Conservation (phyloP, 35 echinoderm and acorn worm genomes). For the Apostichopus parvimensis region DNA sequence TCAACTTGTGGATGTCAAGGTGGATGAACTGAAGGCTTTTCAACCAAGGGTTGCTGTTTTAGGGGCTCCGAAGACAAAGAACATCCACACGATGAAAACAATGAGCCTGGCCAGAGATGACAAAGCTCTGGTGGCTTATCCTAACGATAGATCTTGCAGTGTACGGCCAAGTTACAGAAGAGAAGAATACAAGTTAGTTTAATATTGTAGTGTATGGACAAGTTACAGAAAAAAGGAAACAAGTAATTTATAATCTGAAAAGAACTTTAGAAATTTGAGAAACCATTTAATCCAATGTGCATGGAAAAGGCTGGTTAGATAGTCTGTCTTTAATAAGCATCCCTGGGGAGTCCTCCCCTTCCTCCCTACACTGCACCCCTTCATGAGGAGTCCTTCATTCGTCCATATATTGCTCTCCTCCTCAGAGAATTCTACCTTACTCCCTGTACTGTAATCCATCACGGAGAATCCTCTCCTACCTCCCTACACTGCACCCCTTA, state of each 20-base stretch:
- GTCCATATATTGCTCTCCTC: no score
- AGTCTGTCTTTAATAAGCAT: no score
- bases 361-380: no score
- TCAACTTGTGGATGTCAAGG: conserved; percentile 88
- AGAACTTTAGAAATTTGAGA: no score
- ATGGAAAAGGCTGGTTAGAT: no score
- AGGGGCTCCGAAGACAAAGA: conserved; percentile 74
- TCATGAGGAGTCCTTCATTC: no score
- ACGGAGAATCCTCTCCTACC: no score
- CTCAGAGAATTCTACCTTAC: no score
- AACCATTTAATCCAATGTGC: no score
- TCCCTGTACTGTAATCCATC: no score
- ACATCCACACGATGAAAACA: conserved; percentile 74
- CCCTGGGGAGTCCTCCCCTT: no score
- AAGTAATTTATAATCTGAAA: neutral
- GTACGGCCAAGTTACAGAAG: conserved; percentile 92
- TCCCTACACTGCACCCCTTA: no score
- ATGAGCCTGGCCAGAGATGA: conserved; percentile 58
- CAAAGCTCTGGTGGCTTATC: conserved; percentile 81
- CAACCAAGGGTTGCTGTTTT: conserved; percentile 91
- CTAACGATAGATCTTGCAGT: conserved; percentile 90
- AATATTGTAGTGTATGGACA: neutral
- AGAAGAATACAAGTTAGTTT: conserved; percentile 92
- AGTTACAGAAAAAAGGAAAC: neutral
- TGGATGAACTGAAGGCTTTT: conserved; percentile 70